Conservation (phyloP, 2,888 invertebrate species). For the Operophtera brumata region DNA sequence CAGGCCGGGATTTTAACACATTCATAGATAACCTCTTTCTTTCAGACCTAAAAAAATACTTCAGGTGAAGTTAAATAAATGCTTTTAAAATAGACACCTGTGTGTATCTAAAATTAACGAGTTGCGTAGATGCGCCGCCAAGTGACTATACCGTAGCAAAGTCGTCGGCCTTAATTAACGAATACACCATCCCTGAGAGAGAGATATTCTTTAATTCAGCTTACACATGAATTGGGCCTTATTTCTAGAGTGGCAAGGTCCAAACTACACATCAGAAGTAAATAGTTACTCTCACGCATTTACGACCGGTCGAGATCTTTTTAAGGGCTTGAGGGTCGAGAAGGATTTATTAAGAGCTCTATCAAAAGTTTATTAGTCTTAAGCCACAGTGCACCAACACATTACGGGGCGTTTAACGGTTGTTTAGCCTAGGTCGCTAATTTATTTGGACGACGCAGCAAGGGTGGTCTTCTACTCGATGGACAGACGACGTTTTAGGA, state of each 20-base stretch:
- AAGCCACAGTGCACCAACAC: too few species aligned
- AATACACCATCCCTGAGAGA: conserved; percentile 26
- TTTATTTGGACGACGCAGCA: too few species aligned
- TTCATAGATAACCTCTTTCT: too few species aligned
- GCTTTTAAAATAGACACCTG: neutral
- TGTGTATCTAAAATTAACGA: conserved; percentile 38
- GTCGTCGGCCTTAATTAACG: conserved; percentile 38
- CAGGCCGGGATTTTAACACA: too few species aligned
- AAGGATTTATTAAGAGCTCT: conserved; percentile 27
- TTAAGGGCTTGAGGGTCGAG: conserved; percentile 23
- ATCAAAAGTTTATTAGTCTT: conserved; percentile 27
- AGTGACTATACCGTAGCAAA: conserved; percentile 36
- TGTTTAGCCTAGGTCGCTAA: too few species aligned
- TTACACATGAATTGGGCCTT: conserved; percentile 14
- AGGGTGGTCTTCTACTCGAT: too few species aligned
- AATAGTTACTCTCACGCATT: conserved; percentile 16
- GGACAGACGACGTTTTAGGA: too few species aligned
- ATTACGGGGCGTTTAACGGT: too few species aligned
- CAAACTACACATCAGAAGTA: conserved; percentile 6
- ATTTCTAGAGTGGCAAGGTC: conserved; percentile 10
- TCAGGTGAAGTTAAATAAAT: too few species aligned
- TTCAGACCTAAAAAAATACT: too few species aligned
- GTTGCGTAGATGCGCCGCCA: conserved; percentile 41
- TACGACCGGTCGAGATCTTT: conserved; percentile 30
- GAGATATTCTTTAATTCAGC: conserved; percentile 28